A percentile compares a stretch with the other conserved stretches of the same genome.
Conservation (phyloP, 2,888 invertebrate genomes). For the Notocelia uddmanniana region DNA sequence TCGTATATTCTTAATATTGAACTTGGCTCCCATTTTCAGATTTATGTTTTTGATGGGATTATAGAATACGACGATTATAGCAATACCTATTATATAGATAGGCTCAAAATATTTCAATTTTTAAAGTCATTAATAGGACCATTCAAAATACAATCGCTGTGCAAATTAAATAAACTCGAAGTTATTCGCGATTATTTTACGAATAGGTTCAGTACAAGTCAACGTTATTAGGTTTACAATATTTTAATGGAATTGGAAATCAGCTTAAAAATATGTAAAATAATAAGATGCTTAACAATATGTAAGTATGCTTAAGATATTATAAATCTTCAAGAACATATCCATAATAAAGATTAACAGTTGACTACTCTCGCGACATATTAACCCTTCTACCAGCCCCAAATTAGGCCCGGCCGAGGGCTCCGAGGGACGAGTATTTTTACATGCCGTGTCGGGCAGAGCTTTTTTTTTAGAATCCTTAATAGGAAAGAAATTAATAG, state of each 20-base stretch:
- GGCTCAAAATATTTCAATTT: no score
- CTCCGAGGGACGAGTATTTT: slow-evolving; percentile 28
- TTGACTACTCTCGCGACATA: not conserved
- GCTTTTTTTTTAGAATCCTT: slow-evolving; percentile 26
- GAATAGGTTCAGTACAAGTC: no score
- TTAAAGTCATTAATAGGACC: no score
- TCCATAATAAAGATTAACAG: slow-evolving; percentile 5
- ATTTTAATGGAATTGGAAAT: no score
- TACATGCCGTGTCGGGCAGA: slow-evolving; percentile 29
- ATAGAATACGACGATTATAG: no score
- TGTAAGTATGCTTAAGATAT: not conserved
- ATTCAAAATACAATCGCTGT: not conserved
- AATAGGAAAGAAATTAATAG: slow-evolving; percentile 2
- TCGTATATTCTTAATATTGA: no score
- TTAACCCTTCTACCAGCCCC: slow-evolving; percentile 15
- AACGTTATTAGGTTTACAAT: no score
- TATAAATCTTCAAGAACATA: not conserved
- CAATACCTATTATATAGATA: no score
- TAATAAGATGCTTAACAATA: no score
- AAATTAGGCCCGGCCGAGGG: slow-evolving; percentile 20
- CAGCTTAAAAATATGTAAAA: no score
- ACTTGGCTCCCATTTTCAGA: no score
- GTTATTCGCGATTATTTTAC: not conserved
- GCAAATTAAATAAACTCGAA: not conserved
- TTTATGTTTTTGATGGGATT: no score